Evolutionary conservation across 2,888 invertebrate species (phyloP), one percentile per base, ranked within the genome.

Genomic region (Mythimna pallens): DNA sequence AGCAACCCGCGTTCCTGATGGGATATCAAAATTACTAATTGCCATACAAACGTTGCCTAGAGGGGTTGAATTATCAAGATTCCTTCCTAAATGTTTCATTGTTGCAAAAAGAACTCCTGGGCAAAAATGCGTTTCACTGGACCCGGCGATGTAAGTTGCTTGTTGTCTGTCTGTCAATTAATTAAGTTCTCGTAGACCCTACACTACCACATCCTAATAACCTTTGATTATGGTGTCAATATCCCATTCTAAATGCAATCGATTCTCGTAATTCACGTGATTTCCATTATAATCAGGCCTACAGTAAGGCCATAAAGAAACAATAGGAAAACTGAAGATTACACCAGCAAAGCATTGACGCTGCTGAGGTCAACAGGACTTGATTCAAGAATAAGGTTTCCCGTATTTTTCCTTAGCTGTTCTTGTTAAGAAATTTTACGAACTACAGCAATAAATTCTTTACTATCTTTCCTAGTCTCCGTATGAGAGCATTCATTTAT

Each of bases 321-420:
- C 73, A 76, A 70, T 80, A 76, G 80, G 87, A 71, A 82, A 80
- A 80, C 57, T 61, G 52, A 76, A 68, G 25, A 78, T n/a, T 55
- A 63, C 22, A 65, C 65, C 52, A 75, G 68, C 75, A 54, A 75
- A 72, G 72, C 71, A 84, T 83, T 83, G 73, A 62, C 50, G 43
- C 36, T 34, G 10, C 36, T 20, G 50, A 86, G 85, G 86, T 70
- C 80, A 80, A 59, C 36, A n/a, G 61, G 70, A 71, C 34, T 68
- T 61, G 43, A n/a, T 54, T 30, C 62, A 59, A 73, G 63, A 74
- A 61, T 65, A 72, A 52, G 65, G 14, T 59, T 76, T 36, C 50
- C 34, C 64, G 55, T 40, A 0, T 61, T 76, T 81, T 83, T 83
- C 81, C 76, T 81, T 62, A 61, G 40, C 30, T 52, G 4, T 25